These are phyloP conservation scores for Cardiocondyla obscurior DNA, from an alignment of 1,140 invertebrate species.

Conservation along the genomic window DNA sequence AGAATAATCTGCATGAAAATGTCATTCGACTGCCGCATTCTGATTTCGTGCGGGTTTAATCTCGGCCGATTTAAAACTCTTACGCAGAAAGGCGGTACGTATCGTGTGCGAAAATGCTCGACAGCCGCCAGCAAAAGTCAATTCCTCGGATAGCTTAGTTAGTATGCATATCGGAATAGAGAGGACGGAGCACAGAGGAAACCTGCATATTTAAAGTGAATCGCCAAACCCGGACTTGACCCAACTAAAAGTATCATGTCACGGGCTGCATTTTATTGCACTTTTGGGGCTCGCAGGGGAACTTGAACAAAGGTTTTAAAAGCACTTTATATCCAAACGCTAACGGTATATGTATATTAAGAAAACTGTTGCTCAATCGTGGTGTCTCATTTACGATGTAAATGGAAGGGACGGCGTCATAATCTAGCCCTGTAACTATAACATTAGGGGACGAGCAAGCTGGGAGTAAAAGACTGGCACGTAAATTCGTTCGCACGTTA, in stretches of 20 bases:
- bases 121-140: neutral
- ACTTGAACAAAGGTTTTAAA: neutral
- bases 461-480: conserved; percentile 20
- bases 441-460: neutral
- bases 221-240: conserved; percentile 26
- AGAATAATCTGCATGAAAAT: conserved; percentile 10
- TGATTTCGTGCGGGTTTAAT: conserved; percentile 23
- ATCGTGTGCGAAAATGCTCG: neutral
- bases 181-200: neutral
- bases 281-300: neutral
- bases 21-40: neutral
- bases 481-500: conserved; percentile 56
- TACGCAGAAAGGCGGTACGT: neutral
- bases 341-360: neutral
- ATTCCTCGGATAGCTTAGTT: neutral
- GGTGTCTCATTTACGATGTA: conserved; percentile 9
- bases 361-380: conserved; percentile 12
- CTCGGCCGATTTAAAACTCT: neutral
- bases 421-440: neutral
- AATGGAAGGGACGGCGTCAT: neutral
- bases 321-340: conserved; percentile 2
- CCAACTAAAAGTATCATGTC: conserved; percentile 31
- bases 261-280: conserved; percentile 5
- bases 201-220: neutral
- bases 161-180: neutral